Evolutionary conservation across 2,797 vertebrate genomes (phyloP).

Genomic region (Anabacerthia variegaticeps): DNA sequence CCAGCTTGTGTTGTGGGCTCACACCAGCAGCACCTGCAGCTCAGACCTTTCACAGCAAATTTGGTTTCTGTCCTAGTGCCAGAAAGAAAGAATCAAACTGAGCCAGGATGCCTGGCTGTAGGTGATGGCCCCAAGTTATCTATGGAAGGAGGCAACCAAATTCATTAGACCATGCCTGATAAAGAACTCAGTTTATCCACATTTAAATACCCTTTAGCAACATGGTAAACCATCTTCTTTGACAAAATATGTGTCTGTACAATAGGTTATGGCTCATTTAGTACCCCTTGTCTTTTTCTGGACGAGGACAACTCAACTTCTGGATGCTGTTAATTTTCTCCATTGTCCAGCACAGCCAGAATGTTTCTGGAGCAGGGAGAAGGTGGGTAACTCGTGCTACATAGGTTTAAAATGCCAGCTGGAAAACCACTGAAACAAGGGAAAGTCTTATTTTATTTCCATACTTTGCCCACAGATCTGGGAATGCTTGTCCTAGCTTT

Average conservation of each 20-base stretch:
- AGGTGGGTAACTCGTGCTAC: neutral
- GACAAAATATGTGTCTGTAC: neutral
- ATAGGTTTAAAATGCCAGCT: neutral
- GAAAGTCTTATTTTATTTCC: neutral
- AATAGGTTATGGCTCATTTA: neutral
- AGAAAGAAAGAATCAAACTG: neutral
- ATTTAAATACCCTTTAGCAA: neutral
- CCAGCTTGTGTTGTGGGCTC: neutral
- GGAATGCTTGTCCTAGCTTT: neutral
- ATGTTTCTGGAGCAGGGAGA: neutral
- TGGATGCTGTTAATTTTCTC: neutral
- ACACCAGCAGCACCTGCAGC: neutral
- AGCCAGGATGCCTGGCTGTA: neutral
- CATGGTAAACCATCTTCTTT: neutral
- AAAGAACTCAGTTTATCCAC: neutral
- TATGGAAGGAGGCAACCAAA: neutral
- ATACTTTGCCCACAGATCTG: neutral
- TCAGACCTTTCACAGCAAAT: neutral
- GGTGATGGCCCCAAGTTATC: neutral
- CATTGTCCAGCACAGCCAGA: neutral
- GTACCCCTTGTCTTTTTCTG: neutral
- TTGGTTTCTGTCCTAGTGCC: neutral
- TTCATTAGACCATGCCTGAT: neutral
- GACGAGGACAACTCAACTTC: neutral
- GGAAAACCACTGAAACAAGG: neutral